Percentiles rank a stretch among this genome's conserved stretches.
Evolutionary conservation across 1,140 invertebrate genomes (phyloP).

Genomic region (Maniola jurtina): DNA sequence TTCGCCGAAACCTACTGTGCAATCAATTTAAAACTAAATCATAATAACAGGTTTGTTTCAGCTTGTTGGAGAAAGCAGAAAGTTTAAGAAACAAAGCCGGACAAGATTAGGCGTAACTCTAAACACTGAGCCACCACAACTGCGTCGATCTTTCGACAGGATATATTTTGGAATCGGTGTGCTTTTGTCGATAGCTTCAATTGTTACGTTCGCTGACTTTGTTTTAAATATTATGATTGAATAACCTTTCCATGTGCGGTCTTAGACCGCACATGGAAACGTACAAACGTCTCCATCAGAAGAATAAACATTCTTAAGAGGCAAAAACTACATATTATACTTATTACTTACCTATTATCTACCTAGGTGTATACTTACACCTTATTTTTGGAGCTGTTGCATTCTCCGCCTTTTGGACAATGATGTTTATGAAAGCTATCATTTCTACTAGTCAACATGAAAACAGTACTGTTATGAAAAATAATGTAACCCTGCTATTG

Average conservation of each 20-base stretch:
- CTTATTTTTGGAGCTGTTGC: conserved; percentile 45
- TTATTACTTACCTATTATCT: background rate
- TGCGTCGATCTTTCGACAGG: conserved; percentile 28
- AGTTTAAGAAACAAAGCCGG: conserved; percentile 13
- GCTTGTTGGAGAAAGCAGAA: conserved; percentile 32
- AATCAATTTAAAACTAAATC: no score
- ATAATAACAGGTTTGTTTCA: conserved; percentile 7
- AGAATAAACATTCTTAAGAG: background rate
- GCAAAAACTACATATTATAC: background rate
- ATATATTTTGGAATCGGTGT: conserved; percentile 40
- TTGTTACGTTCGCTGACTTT: conserved; percentile 37
- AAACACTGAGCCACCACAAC: background rate
- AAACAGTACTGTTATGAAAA: conserved; percentile 14
- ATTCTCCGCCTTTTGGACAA: conserved; percentile 55
- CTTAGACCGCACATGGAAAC: no score
- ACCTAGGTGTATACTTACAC: conserved; percentile 23
- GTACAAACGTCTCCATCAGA: no score
- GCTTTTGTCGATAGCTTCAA: conserved; percentile 28
- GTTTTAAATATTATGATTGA: conserved; percentile 23
- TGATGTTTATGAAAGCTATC: conserved; percentile 46
- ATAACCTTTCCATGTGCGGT: background rate
- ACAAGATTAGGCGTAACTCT: conserved; percentile 6
- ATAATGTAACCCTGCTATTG: background rate
- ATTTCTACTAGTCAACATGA: conserved; percentile 19
- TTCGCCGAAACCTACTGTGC: no score